Percentiles rank a stretch among this genome's conserved stretches.
phyloP scores from a whole-genome alignment of 1,140 invertebrate species.

The Rhopalosiphum maidis region DNA sequence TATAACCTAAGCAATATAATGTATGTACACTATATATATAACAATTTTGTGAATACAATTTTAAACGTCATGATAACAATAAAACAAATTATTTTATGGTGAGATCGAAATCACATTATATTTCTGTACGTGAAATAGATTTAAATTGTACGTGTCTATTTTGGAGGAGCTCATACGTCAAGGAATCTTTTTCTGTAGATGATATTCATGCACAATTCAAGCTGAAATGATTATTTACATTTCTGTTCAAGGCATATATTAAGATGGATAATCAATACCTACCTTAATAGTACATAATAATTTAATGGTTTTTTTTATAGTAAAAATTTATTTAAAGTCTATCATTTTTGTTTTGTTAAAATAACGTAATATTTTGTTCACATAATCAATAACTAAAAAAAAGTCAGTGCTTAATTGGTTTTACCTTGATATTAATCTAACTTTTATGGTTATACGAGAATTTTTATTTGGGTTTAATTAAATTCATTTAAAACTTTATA shows the following conservation, averaged over 20 bases:
- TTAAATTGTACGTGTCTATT: not conserved
- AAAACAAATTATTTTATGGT: not conserved
- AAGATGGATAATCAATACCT: not conserved
- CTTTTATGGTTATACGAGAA: not conserved
- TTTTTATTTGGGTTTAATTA: not conserved
- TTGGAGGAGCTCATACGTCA: not conserved
- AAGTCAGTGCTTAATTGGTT: no score
- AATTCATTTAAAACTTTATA: not conserved
- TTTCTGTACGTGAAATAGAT: not conserved
- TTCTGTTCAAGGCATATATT: not conserved
- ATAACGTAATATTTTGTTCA: not conserved
- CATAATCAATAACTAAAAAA: not conserved
- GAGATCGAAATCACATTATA: slow-evolving; percentile 16
- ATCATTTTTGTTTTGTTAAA: not conserved
- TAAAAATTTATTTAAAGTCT: not conserved
- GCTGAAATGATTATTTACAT: not conserved
- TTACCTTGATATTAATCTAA: no score
- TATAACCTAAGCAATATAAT: slow-evolving; percentile 5
- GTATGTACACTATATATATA: no score
- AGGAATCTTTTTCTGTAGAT: not conserved
- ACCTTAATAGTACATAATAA: no score
- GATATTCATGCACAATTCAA: not conserved
- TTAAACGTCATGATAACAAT: not conserved
- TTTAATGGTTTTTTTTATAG: not conserved
- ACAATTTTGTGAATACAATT: not conserved